Percentiles rank a stretch among this genome's conserved stretches.
Evolutionary conservation across 2,888 invertebrate species (phyloP).

Genomic region (Diarsia dahlii): DNA sequence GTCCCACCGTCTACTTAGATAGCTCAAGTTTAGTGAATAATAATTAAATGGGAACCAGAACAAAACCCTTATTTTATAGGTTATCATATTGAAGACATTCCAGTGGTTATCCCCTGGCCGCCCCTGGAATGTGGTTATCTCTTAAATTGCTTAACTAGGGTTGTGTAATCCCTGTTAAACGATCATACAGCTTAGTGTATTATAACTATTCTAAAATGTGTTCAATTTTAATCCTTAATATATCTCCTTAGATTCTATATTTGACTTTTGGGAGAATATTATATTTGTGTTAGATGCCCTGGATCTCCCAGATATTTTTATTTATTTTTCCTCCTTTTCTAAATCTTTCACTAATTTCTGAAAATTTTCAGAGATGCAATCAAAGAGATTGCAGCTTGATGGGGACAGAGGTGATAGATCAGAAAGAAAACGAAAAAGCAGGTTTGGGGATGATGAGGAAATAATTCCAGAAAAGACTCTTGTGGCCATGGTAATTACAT

Average conservation of each 20-base stretch:
- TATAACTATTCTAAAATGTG: background rate
- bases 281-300: background rate
- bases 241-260: background rate
- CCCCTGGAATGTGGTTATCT: no score
- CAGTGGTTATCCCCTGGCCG: background rate
- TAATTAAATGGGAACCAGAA: background rate
- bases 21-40: background rate
- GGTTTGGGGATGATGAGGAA: constrained; percentile 92
- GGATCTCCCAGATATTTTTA: background rate
- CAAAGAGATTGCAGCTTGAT: constrained; percentile 93
- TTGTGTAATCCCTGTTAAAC: background rate
- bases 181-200: background rate
- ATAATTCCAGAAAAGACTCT: constrained; percentile 86
- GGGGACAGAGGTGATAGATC: constrained; percentile 91
- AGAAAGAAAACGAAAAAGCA: constrained; percentile 91
- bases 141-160: no score
- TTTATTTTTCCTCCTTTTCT: background rate
- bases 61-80: background rate
- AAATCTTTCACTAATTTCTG: background rate
- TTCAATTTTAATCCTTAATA: background rate
- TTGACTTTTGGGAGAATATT: background rate
- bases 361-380: constrained; percentile 91
- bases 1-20: background rate
- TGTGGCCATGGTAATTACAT: constrained; percentile 80
- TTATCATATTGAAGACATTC: background rate